A percentile compares a stretch with the other conserved stretches of the same genome.
These are phyloP conservation scores for Cynaeus angustus DNA, from an alignment of 2,888 invertebrate genomes.

Conservation along the genomic window DNA sequence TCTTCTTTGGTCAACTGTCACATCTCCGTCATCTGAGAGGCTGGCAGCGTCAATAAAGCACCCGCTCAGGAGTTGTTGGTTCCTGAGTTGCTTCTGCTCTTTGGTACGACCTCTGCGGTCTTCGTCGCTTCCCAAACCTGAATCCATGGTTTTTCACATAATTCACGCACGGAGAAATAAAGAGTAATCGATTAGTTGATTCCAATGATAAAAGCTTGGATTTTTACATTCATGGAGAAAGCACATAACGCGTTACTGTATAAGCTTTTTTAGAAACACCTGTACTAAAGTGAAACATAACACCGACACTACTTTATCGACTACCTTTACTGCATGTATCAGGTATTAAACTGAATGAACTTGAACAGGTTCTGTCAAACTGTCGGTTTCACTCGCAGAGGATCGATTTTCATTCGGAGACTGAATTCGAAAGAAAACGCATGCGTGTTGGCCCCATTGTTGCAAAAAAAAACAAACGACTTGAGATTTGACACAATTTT, in stretches of 20 bases:
- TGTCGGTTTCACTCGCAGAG: conserved; percentile 17
- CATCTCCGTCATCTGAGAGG: conserved; percentile 81
- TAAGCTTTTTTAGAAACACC: conserved; percentile 9
- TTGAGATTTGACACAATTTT: neutral
- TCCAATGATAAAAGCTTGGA: neutral
- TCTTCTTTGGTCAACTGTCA: conserved; percentile 68
- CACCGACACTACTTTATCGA: conserved; percentile 28
- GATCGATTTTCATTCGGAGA: conserved; percentile 25
- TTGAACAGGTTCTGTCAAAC: conserved; percentile 42
- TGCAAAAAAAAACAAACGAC: neutral
- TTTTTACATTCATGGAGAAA: neutral
- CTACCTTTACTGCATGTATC: conserved; percentile 24
- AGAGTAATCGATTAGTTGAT: conserved; percentile 7
- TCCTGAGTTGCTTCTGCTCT: conserved; percentile 69
- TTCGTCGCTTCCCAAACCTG: conserved; percentile 70
- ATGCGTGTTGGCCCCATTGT: conserved; percentile 12
- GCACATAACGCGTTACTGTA: neutral
- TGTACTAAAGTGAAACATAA: conserved; percentile 22
- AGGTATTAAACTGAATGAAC: conserved; percentile 21
- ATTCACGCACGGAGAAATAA: conserved; percentile 5
- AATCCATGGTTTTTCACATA: conserved; percentile 64
- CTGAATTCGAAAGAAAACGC: neutral
- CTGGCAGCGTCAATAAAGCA: conserved; percentile 88
- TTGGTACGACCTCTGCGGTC: conserved; percentile 68
- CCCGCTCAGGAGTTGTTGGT: conserved; percentile 70